Percentiles rank a stretch among this genome's conserved stretches.
Evolutionary conservation across 2,113 vertebrate genomes (phyloP).

Genomic region (Cettia cetti): DNA sequence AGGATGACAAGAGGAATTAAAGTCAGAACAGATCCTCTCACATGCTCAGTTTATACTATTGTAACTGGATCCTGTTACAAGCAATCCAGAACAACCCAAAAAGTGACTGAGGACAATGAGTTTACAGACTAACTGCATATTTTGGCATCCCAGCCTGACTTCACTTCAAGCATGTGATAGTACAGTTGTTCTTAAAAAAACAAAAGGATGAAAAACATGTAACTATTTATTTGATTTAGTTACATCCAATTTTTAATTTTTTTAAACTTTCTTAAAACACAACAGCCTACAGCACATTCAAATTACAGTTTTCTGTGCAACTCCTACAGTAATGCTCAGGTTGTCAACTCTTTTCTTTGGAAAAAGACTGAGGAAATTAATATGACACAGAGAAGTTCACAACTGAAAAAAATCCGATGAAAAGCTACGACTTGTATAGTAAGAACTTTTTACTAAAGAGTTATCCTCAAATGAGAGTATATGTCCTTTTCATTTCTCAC

Average conservation of each 20-base stretch:
- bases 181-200: background rate
- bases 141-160: background rate
- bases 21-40: background rate
- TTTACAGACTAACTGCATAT: background rate
- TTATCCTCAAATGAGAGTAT: background rate
- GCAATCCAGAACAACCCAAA: background rate
- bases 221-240: background rate
- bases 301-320: background rate
- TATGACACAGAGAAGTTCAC: background rate
- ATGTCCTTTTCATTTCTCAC: background rate
- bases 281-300: background rate
- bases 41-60: background rate
- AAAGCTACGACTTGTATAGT: background rate
- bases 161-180: background rate
- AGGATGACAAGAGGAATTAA: background rate
- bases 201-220: accelerated
- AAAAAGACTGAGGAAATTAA: background rate
- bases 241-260: accelerated
- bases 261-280: background rate
- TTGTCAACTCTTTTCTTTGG: background rate
- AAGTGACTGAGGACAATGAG: background rate
- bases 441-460: background rate
- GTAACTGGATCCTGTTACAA: background rate
- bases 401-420: background rate
- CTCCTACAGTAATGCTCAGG: background rate